Conservation (phyloP, 2,113 vertebrate species). For the Ictalurus furcatus region DNA sequence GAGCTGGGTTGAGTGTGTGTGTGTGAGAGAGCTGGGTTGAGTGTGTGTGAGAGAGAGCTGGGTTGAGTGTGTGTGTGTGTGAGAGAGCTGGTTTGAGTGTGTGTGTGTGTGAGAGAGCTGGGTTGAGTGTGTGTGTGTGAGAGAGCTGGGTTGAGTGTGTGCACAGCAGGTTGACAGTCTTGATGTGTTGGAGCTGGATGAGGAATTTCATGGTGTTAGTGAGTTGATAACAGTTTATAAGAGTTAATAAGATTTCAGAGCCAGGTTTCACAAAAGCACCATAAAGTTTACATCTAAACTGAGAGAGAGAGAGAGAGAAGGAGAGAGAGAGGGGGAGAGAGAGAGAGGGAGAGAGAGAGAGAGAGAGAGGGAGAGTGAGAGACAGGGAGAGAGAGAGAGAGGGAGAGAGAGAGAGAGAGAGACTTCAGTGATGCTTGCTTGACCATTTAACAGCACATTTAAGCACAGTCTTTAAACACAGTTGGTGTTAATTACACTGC, state of each 20-base stretch:
- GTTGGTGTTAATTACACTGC: background rate
- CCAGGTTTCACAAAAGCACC: background rate
- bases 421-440: background rate
- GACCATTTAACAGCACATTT: background rate
- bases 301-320: background rate
- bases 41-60: too few relatives aligned
- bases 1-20: too few relatives aligned
- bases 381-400: background rate
- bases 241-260: background rate
- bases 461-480: background rate
- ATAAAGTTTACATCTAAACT: background rate
- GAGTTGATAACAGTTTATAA: background rate
- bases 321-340: background rate
- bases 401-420: background rate
- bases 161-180: constrained; percentile 7
- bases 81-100: background rate
- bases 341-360: background rate
- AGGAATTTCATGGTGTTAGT: background rate
- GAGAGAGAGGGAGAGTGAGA: background rate
- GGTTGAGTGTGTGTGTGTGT: background rate
- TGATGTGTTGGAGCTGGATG: background rate
- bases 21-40: too few relatives aligned
- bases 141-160: background rate
- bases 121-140: background rate
- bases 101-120: background rate